phyloP scores from a whole-genome alignment of 2,797 vertebrate species.

The Lateolabrax maculatus region DNA sequence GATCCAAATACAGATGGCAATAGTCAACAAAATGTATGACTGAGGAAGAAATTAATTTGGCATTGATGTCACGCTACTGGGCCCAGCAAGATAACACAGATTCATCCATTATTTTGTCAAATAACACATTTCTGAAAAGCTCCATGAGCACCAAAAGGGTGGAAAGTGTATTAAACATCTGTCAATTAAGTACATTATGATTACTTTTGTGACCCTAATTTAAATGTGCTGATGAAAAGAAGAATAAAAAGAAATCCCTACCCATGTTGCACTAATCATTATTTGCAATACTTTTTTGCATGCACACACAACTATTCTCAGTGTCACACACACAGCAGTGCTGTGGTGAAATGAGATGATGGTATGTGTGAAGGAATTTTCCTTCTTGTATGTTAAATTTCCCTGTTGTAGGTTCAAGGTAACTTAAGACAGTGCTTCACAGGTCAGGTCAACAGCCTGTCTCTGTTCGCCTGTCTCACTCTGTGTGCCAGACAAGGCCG shows the following conservation, averaged over 20 bases:
- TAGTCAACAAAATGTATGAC: constrained; percentile 32
- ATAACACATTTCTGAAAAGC: constrained; percentile 10
- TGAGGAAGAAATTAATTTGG: constrained; percentile 26
- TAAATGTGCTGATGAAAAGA: background rate
- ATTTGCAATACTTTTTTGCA: background rate
- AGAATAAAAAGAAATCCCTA: background rate
- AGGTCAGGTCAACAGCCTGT: too few relatives aligned
- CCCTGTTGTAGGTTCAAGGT: too few relatives aligned
- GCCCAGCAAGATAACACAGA: background rate
- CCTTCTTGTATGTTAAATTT: too few relatives aligned
- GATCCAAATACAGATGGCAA: constrained; percentile 38
- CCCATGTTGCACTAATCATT: background rate
- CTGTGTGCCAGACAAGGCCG: too few relatives aligned
- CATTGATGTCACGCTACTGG: constrained; percentile 5
- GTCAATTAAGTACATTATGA: constrained; percentile 18
- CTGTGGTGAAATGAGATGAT: background rate
- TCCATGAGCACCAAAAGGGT: background rate
- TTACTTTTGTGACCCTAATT: background rate
- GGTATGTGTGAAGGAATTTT: too few relatives aligned
- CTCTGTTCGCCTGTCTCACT: too few relatives aligned
- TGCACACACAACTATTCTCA: background rate
- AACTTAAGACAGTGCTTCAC: too few relatives aligned
- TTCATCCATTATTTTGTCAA: constrained; percentile 31
- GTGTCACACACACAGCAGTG: background rate
- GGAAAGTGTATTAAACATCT: constrained; percentile 21